A percentile compares a stretch with the other conserved stretches of the same genome.
Conservation (phyloP, 1,140 invertebrate genomes). For the Micrasema minimum region DNA sequence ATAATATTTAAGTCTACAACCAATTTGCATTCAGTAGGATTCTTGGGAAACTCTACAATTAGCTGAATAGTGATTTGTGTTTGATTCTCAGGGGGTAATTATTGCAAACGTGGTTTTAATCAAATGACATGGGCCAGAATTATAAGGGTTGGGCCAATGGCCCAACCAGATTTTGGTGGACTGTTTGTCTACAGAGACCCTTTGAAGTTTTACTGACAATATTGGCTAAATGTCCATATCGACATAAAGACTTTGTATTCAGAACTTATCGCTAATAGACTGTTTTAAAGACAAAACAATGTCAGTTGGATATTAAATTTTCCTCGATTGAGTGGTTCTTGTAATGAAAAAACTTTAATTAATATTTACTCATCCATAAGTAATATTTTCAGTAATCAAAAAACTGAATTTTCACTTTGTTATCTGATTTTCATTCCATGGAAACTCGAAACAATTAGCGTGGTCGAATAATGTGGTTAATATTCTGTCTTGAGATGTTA, state of each 20-base stretch:
- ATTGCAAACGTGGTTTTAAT: constrained; percentile 29
- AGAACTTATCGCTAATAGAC: constrained; percentile 5
- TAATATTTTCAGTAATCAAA: too few species aligned
- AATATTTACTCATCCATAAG: too few species aligned
- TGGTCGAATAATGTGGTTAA: too few species aligned
- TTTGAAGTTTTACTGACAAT: background rate
- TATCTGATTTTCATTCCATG: too few species aligned
- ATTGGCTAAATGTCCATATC: constrained; percentile 2
- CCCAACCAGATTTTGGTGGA: background rate
- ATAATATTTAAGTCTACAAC: constrained; percentile 31
- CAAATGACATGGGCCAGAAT: constrained; percentile 29
- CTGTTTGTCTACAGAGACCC: constrained; percentile 13
- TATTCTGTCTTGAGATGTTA: too few species aligned
- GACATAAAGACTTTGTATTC: constrained; percentile 14
- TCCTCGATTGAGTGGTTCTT: too few species aligned
- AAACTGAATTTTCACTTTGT: too few species aligned
- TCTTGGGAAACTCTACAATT: constrained; percentile 17
- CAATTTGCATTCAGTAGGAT: constrained; percentile 11
- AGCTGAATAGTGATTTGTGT: constrained; percentile 19
- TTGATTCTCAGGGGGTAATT: constrained; percentile 24
- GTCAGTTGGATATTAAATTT: too few species aligned
- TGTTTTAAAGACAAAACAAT: background rate
- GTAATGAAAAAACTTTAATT: too few species aligned
- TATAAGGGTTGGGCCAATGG: constrained; percentile 8
- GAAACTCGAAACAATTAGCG: too few species aligned